Base-by-base conservation (phyloP, 2,113 vertebrate genomes). In the Thamnophis sirtalis region DNA sequence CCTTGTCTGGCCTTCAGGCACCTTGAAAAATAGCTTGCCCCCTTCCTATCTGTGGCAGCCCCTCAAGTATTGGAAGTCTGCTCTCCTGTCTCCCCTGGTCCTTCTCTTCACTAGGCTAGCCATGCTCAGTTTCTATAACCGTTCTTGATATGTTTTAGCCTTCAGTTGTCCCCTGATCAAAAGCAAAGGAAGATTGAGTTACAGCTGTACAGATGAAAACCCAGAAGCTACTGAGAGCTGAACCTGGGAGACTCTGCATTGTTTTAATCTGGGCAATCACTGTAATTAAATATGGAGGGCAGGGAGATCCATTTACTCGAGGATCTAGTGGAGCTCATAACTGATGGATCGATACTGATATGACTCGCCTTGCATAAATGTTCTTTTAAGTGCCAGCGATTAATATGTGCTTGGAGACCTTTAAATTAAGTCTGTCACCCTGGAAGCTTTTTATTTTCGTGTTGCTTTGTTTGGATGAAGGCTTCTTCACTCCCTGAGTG, bases 101-200 rank as follows among this genome's bases (percentile, higher is more conserved):
- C 22, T 58, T 58, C 55, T 24, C 22, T 58, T 58, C 56, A 24
- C 22, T 58, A 58, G 55, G 24, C 56, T 9, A 58, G 56, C 56
- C 22, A 58, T 2, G 22, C 8, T 22, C 22, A 9, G 22, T 58
- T 58, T 8, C 22, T 58, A 22, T 7, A 58, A 24, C 56, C 0
- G 2, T 58, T 58, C 56, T 0, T 58, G 2, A 0, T 58, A 58
- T 3, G 7, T 58, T 58, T 58, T 58, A 58, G 22, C 56, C 56
- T 24, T 22, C 56, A 58, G 8, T 58, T 8, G 3, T 24, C 56
- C 22, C 56, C 22, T 58, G 24, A 58, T 58, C 86, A 80, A 95
- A 96, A 95, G 90, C 63, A n/a, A 4, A 58, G 85, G 68, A 92
- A 95, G 94, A 90, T 90, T 56, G 91, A 92, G 93, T 93, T 88